Evolutionary conservation across 1,140 invertebrate genomes (phyloP).

Genomic region (Bombus huntii): DNA sequence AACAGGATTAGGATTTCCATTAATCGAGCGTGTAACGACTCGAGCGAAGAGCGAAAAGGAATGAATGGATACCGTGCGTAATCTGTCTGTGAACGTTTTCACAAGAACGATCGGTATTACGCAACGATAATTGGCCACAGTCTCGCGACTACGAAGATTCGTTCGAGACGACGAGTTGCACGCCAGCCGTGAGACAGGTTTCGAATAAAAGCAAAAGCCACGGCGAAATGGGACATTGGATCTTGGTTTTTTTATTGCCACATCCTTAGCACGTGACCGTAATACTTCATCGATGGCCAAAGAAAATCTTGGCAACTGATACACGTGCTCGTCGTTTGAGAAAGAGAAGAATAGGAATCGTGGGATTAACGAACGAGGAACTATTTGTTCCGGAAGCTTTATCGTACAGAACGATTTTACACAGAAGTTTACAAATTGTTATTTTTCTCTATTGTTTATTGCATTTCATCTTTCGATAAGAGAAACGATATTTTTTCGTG

Average conservation of each 20-base stretch:
- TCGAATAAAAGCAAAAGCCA: slow-evolving; percentile 19
- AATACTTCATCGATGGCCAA: neutral
- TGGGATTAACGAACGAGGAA: neutral
- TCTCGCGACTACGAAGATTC: neutral
- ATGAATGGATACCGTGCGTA: neutral
- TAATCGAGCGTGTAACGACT: neutral
- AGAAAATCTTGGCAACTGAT: slow-evolving; percentile 3
- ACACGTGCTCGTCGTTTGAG: neutral
- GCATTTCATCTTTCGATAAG: no score
- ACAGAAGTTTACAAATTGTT: neutral
- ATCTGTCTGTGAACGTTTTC: neutral
- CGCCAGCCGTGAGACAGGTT: neutral
- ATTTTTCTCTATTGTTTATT: neutral
- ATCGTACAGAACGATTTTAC: no score
- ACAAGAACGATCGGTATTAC: neutral
- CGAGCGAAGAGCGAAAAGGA: neutral
- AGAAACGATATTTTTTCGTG: no score
- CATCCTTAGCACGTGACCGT: slow-evolving; percentile 4
- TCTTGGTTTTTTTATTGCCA: neutral
- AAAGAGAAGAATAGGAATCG: slow-evolving; percentile 3
- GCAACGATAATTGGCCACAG: neutral
- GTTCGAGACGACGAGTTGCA: neutral
- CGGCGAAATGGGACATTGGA: slow-evolving; percentile 20
- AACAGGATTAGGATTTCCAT: neutral
- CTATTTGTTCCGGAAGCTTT: neutral